Evolutionary conservation across 2,888 invertebrate genomes (phyloP).

Genomic region (Norana najaformis): DNA sequence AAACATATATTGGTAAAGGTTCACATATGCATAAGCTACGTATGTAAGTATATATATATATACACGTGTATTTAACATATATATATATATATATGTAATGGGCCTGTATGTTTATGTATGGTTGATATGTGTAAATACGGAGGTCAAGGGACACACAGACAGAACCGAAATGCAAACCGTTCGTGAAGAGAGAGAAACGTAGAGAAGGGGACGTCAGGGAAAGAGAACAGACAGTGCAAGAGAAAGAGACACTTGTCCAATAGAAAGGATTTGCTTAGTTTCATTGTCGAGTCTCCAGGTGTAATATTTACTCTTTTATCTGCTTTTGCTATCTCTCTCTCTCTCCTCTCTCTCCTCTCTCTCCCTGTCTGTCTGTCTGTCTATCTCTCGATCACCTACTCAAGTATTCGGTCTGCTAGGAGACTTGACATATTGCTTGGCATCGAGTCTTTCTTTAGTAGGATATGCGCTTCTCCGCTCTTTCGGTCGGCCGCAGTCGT

Average conservation of each 20-base stretch:
- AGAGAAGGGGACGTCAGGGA: neutral
- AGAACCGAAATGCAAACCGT: neutral
- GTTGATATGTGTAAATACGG: constrained; percentile 13
- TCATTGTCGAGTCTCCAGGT: neutral
- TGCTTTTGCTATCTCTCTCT: neutral
- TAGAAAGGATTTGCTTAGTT: neutral
- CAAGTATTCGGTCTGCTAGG: neutral
- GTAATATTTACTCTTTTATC: constrained; percentile 3
- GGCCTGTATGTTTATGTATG: neutral
- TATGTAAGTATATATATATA: neutral
- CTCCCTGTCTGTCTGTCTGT: neutral
- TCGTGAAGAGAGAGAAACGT: neutral
- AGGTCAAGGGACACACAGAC: neutral
- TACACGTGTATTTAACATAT: neutral
- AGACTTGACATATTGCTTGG: neutral
- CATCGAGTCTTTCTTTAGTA: neutral
- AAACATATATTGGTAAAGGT: neutral
- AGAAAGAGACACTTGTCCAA: neutral
- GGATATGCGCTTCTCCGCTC: neutral
- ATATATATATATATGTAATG: neutral
- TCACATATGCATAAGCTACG: too few relatives aligned
- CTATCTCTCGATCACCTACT: neutral
- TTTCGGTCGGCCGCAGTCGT: neutral
- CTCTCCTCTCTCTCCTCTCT: neutral
- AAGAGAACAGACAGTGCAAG: neutral